phyloP scores from a whole-genome alignment of 2,888 invertebrate genomes.

The Steinernema hermaphroditum region DNA sequence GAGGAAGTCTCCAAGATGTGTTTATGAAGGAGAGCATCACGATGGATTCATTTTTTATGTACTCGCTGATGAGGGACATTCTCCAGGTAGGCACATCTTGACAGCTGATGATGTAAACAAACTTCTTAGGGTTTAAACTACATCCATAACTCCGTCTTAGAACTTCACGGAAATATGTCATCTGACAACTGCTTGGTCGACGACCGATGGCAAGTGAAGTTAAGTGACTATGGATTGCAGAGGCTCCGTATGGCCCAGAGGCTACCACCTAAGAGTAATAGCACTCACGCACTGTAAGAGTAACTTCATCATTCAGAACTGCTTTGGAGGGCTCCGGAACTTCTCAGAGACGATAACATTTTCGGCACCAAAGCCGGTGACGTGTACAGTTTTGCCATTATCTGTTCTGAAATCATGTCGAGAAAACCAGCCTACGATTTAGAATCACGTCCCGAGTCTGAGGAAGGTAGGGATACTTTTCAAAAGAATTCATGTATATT shows the following conservation, averaged over 20 bases:
- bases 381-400: conserved; percentile 10
- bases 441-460: not conserved
- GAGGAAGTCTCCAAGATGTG: conserved; percentile 48
- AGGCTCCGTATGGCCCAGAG: not conserved
- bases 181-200: conserved; percentile 47
- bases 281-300: too few relatives aligned
- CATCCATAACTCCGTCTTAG: conserved; percentile 44
- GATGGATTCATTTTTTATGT: conserved; percentile 53
- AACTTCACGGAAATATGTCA: conserved; percentile 41
- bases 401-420: conserved; percentile 19
- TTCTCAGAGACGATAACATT: not conserved
- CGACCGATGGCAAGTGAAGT: conserved; percentile 55
- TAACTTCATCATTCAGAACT: too few relatives aligned
- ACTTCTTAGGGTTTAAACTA: conserved; percentile 40
- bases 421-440: conserved; percentile 20
- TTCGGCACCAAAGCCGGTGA: not conserved
- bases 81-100: conserved; percentile 35
- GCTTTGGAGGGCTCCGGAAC: conserved; percentile 23
- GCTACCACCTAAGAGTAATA: conserved; percentile 4
- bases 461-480: not conserved
- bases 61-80: conserved; percentile 47
- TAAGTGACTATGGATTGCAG: conserved; percentile 45
- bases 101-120: not conserved
- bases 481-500: too few relatives aligned
- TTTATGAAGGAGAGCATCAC: conserved; percentile 43